Conservation (phyloP, 1,140 invertebrate species). For the Drosophila bipectinata region DNA sequence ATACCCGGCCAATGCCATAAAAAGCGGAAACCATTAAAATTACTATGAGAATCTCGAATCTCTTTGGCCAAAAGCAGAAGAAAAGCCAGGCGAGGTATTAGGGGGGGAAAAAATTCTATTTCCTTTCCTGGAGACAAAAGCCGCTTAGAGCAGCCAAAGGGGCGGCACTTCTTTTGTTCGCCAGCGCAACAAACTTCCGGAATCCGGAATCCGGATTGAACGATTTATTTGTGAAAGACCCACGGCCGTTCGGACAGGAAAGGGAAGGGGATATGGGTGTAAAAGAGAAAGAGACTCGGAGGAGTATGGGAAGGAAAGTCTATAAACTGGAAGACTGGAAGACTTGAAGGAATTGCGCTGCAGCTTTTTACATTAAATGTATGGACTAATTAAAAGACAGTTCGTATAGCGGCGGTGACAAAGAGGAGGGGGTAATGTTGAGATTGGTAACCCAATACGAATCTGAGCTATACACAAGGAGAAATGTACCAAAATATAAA, state of each 20-base stretch:
- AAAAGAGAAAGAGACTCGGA: neutral
- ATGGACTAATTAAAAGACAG: constrained; percentile 66
- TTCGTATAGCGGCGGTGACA: constrained; percentile 35
- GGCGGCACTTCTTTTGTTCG: constrained; percentile 58
- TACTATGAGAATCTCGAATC: constrained; percentile 46
- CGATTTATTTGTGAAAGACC: constrained; percentile 38
- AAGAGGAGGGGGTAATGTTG: neutral
- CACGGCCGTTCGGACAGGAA: neutral
- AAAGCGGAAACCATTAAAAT: constrained; percentile 80
- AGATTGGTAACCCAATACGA: constrained; percentile 61
- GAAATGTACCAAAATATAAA: neutral
- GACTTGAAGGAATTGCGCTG: constrained; percentile 39
- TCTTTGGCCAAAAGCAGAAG: constrained; percentile 17
- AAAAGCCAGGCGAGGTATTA: neutral
- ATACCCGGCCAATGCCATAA: constrained; percentile 59
- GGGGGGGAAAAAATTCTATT: constrained; percentile 58
- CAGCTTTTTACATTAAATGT: constrained; percentile 49
- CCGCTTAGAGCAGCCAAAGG: constrained; percentile 52
- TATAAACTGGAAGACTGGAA: neutral
- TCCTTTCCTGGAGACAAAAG: constrained; percentile 76
- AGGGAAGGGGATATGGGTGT: neutral
- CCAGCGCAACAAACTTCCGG: constrained; percentile 60
- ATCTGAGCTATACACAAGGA: constrained; percentile 2
- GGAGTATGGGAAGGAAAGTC: constrained; percentile 23
- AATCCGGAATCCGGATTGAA: constrained; percentile 46